Evolutionary conservation across 2,888 invertebrate genomes (phyloP).

Genomic region (Tribolium freemani): DNA sequence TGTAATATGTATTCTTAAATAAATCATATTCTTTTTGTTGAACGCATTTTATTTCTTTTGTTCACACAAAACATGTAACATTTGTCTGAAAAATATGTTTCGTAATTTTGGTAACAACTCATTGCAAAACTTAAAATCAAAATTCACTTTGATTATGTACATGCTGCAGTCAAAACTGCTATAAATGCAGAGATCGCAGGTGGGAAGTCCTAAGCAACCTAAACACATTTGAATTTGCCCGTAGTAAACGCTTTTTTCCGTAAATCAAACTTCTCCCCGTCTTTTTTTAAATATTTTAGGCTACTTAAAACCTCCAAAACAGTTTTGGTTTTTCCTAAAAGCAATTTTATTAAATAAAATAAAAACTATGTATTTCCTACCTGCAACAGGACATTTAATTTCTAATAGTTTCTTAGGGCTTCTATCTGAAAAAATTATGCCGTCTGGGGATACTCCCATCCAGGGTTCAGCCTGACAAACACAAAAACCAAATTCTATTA

Average conservation of each 20-base stretch:
- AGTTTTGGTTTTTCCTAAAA: neutral
- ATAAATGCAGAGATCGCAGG: neutral
- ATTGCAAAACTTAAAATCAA: neutral
- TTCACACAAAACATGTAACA: neutral
- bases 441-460: no score
- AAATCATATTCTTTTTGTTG: neutral
- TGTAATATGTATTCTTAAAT: neutral
- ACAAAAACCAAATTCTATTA: no score
- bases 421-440: no score
- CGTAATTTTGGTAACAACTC: neutral
- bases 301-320: neutral
- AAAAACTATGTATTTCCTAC: no score
- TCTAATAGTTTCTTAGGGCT: no score
- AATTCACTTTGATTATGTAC: neutral
- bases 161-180: neutral
- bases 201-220: neutral
- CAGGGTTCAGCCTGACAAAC: no score
- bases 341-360: no score
- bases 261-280: neutral
- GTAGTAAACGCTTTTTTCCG: neutral
- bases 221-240: neutral
- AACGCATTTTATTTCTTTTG: neutral
- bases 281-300: neutral
- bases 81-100: neutral
- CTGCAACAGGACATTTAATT: no score